Conservation (phyloP, 2,888 invertebrate species). For the Ennomos quercinarius region DNA sequence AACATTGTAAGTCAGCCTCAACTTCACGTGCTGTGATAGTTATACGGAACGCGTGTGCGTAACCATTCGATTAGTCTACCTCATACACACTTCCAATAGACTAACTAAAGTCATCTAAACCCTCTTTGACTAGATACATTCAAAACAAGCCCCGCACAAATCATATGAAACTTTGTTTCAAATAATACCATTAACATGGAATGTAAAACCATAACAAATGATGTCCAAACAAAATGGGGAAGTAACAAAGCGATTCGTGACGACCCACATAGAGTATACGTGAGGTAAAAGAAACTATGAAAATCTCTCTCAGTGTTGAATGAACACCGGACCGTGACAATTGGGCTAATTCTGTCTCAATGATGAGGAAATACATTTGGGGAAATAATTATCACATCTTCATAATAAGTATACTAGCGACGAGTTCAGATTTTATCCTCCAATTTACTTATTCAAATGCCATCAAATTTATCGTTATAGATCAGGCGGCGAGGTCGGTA, state of each 20-base stretch:
- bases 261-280: constrained; percentile 67
- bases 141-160: constrained; percentile 28
- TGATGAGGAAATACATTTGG: constrained; percentile 41
- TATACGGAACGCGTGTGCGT: constrained; percentile 51
- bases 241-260: constrained; percentile 69
- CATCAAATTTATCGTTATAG: constrained; percentile 31
- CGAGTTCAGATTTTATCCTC: constrained; percentile 20
- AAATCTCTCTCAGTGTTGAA: constrained; percentile 58
- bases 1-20: constrained; percentile 65
- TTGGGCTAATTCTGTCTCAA: constrained; percentile 52
- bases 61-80: constrained; percentile 59
- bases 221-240: constrained; percentile 54
- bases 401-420: constrained; percentile 13
- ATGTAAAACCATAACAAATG: constrained; percentile 41
- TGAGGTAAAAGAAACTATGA: constrained; percentile 61
- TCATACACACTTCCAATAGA: constrained; percentile 50
- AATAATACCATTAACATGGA: constrained; percentile 29
- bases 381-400: constrained; percentile 18
- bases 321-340: constrained; percentile 62
- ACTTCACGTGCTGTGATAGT: constrained; percentile 59
- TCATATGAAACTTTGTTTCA: constrained; percentile 30
- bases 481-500: constrained; percentile 20
- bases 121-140: constrained; percentile 28
- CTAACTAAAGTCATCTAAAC: constrained; percentile 44
- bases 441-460: constrained; percentile 33